Conservation (phyloP, 2,797 vertebrate genomes). For the Acipenser ruthenus region DNA sequence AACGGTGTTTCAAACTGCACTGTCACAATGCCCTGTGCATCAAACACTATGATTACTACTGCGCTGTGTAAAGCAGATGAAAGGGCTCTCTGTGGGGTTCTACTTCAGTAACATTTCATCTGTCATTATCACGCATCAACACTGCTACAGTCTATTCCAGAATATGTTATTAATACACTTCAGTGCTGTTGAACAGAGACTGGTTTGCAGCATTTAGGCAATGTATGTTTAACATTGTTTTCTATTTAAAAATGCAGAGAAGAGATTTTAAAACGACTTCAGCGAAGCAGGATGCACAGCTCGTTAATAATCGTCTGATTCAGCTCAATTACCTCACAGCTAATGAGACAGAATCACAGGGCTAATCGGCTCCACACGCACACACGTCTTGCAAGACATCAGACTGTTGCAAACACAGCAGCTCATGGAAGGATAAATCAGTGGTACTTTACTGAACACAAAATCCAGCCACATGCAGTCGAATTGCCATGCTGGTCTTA, state of each 20-base stretch:
- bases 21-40: constrained; percentile 17
- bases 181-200: too few relatives aligned
- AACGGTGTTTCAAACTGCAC: constrained; percentile 29
- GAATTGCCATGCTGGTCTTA: neutral
- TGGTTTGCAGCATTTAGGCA: too few relatives aligned
- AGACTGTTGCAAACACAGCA: neutral
- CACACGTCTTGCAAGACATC: neutral
- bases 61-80: neutral
- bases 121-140: too few relatives aligned
- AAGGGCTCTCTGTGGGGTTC: neutral
- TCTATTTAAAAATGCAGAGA: too few relatives aligned
- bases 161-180: too few relatives aligned
- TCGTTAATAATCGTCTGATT: neutral
- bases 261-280: too few relatives aligned
- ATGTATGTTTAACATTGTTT: too few relatives aligned
- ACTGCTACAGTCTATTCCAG: too few relatives aligned
- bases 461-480: neutral
- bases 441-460: neutral
- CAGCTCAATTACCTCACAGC: neutral
- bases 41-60: neutral
- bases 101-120: too few relatives aligned
- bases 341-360: neutral
- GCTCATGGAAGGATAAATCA: neutral
- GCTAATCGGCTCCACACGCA: neutral
- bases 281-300: too few relatives aligned